Percentiles rank a stretch among this genome's conserved stretches.
Conservation (phyloP, 2,888 invertebrate species). For the Epistrophe grossulariae region DNA sequence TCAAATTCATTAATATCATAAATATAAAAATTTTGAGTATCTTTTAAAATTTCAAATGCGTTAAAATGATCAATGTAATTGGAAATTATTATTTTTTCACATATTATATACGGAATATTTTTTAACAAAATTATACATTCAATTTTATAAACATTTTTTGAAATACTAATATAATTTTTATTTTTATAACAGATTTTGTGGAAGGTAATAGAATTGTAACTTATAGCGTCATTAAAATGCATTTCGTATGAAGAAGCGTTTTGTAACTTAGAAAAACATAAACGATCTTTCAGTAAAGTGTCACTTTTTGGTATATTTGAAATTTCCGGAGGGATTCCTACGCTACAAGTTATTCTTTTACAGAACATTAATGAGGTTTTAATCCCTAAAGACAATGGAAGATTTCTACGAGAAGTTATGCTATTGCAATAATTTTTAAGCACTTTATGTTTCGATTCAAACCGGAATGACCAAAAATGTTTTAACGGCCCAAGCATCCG, state of each 20-base stretch:
- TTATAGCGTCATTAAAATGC: background rate
- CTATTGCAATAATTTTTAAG: conserved; percentile 3
- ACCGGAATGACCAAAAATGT: background rate
- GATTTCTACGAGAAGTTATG: background rate
- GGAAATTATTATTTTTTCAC: too few relatives aligned
- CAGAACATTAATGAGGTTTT: background rate
- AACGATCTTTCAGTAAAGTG: conserved; percentile 17
- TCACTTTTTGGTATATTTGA: conserved; percentile 5
- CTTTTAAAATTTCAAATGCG: background rate
- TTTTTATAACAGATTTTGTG: background rate
- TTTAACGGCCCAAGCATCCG: too few relatives aligned
- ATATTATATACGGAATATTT: too few relatives aligned
- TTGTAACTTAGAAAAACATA: conserved; percentile 17
- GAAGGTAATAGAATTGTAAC: background rate
- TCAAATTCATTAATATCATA: conserved; percentile 1
- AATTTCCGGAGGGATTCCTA: background rate
- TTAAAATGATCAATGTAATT: background rate
- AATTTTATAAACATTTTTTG: too few relatives aligned
- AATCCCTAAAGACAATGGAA: background rate
- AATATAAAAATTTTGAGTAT: background rate
- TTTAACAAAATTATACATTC: too few relatives aligned
- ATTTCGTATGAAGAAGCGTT: background rate
- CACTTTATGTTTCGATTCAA: conserved; percentile 9
- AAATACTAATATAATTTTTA: background rate
- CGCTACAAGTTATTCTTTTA: conserved; percentile 3